A percentile compares a stretch with the other conserved stretches of the same genome.
phyloP scores from a whole-genome alignment of 2,113 vertebrate genomes.

The Tetrao urogallus region DNA sequence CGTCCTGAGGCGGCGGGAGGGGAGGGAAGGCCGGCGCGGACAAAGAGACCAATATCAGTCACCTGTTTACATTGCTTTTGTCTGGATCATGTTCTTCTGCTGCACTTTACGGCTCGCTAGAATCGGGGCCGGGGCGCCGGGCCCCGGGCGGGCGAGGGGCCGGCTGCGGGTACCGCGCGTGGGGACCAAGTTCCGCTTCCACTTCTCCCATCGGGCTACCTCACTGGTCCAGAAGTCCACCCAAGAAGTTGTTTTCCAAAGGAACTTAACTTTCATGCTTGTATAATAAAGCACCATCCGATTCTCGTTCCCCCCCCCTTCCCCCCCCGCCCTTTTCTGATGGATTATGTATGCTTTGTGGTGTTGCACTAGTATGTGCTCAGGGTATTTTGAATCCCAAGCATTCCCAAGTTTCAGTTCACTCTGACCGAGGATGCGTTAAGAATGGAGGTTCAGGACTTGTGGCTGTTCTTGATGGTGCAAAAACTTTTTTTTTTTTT shows the following conservation, averaged over 20 bases:
- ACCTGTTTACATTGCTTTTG: conserved; percentile 79
- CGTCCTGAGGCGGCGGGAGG: conserved; percentile 37
- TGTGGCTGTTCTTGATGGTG: conserved; percentile 68
- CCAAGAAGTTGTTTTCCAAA: conserved; percentile 78
- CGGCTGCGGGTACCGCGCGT: conserved; percentile 7
- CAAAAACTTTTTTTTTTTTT: conserved; percentile 59
- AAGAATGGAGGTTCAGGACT: conserved; percentile 70
- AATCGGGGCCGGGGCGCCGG: background rate
- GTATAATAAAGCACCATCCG: conserved; percentile 73
- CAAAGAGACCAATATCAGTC: conserved; percentile 69
- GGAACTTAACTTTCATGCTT: conserved; percentile 73
- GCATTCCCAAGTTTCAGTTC: conserved; percentile 71
- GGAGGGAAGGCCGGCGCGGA: background rate
- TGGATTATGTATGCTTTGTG: conserved; percentile 62
- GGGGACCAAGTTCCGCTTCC: conserved; percentile 60
- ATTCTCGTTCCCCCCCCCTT: background rate
- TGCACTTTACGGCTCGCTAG: conserved; percentile 75
- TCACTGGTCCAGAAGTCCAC: conserved; percentile 80
- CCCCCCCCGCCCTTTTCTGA: background rate
- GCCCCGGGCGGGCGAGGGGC: background rate
- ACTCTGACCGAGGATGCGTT: conserved; percentile 74
- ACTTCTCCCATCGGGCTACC: conserved; percentile 77
- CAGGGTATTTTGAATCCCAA: conserved; percentile 81
- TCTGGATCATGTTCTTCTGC: conserved; percentile 69
- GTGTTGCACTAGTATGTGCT: conserved; percentile 78